Evolutionary conservation across 2,888 invertebrate genomes (phyloP), one percentile per base, ranked within the genome.

Genomic region (Chrysotoxum bicinctum): DNA sequence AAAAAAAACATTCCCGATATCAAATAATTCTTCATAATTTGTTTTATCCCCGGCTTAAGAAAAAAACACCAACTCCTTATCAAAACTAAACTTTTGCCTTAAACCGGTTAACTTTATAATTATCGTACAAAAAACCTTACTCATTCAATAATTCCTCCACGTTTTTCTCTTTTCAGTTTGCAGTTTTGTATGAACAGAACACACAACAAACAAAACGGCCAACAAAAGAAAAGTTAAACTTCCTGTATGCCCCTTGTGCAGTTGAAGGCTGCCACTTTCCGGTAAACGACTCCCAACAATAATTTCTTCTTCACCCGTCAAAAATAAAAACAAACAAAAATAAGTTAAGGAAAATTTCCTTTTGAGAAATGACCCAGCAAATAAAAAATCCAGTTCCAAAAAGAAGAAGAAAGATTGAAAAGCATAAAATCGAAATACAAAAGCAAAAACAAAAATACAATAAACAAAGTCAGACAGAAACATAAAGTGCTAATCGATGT

Each of bases 401-500:
- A 68, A 76, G 69, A 81, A 81, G 85, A 62, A 85, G 69, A 37
- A 85, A 80, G 80, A 79, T 84, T 72, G 84, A 84, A 85, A 85
- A 85, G 64, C 81, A 85, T 77, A 85, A 85, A 85, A 35, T 60
- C 52, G 75, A 79, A 73, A 81, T 73, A 68, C 76, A 77, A 73
- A 81, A 66, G 81, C 23, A 60, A 52, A 75, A 68, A 85, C 23
- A 60, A 58, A 75, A 78, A 50, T 26, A 73, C 69, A 84, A 80
- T 74, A 84, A 43, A 56, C 72, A 80, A 58, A 66, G 37, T 60
- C 79, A 79, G 85, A 81, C 85, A 85, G 81, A 66, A 62, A 85
- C 81, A 81, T 81, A 80, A 73, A 85, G 85, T 85, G 85, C 80
- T 85, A 85, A 85, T 85, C 85, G 85, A 80, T 85, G 85, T 85